A percentile compares a stretch with the other conserved stretches of the same genome.
phyloP scores from a whole-genome alignment of 2,888 invertebrate genomes.

The Drosophila mettleri region DNA sequence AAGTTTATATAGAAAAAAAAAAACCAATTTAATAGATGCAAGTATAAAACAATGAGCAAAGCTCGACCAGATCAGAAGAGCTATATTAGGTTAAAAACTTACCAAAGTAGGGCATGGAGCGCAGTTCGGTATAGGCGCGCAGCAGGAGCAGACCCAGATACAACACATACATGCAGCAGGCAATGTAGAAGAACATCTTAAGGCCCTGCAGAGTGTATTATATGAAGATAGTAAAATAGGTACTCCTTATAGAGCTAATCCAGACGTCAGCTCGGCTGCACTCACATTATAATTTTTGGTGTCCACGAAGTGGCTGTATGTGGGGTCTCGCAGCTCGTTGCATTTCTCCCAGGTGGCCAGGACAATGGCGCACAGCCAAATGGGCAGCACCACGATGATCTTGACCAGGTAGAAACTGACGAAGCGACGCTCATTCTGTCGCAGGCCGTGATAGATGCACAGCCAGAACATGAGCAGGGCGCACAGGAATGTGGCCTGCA shows the following conservation, averaged over 20 bases:
- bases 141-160: constrained; percentile 94
- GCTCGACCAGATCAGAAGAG: too few species aligned
- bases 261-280: background rate
- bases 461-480: constrained; percentile 97
- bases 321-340: constrained; percentile 95
- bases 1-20: too few species aligned
- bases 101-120: constrained; percentile 99
- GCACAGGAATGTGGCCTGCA: constrained; percentile 95
- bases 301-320: constrained; percentile 95
- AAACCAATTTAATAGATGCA: too few species aligned
- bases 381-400: constrained; percentile 92
- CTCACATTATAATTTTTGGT: constrained; percentile 93
- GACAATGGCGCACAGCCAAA: constrained; percentile 94
- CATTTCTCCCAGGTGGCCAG: constrained; percentile 96
- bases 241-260: too few species aligned
- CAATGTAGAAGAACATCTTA: constrained; percentile 95
- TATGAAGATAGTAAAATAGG: background rate
- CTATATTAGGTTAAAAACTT: too few species aligned
- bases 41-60: too few species aligned
- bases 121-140: constrained; percentile 96
- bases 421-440: constrained; percentile 95
- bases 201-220: constrained; percentile 89
- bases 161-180: constrained; percentile 92
- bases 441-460: constrained; percentile 96
- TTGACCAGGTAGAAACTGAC: constrained; percentile 96